Percentiles rank a stretch among this genome's conserved stretches.
These are phyloP conservation scores for Trilocha varians DNA, from an alignment of 2,888 invertebrate species.

Conservation along the genomic window DNA sequence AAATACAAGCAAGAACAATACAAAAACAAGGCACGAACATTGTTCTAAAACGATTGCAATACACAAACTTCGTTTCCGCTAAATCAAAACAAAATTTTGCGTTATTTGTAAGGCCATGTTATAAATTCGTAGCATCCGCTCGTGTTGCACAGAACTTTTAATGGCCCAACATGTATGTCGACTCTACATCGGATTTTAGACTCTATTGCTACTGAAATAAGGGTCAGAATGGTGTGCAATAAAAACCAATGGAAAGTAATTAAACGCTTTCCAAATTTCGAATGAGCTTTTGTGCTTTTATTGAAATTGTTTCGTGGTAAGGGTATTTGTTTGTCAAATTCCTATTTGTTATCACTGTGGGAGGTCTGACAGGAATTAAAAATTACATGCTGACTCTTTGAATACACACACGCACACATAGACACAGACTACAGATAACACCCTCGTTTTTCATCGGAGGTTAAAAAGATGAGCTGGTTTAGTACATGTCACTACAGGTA, in stretches of 20 bases:
- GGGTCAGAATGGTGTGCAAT: neutral
- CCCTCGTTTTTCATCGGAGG: no score
- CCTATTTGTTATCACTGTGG: no score
- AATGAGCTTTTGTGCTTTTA: constrained; percentile 20
- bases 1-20: no score
- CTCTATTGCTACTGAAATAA: neutral
- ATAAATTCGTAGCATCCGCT: constrained; percentile 21
- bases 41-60: neutral
- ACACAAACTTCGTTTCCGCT: neutral
- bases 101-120: constrained; percentile 7
- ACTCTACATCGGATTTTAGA: constrained; percentile 9
- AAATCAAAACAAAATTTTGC: constrained; percentile 1
- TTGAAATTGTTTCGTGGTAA: constrained; percentile 1
- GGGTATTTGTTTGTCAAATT: neutral
- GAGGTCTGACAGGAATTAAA: neutral
- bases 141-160: constrained; percentile 21
- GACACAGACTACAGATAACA: no score
- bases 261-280: neutral
- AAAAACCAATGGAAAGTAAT: neutral
- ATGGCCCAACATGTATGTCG: constrained; percentile 22
- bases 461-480: no score
- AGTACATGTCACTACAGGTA: no score
- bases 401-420: no score
- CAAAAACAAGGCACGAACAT: neutral
- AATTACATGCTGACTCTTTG: no score